Evolutionary conservation across 2,797 vertebrate genomes (phyloP), one percentile per base, ranked within the genome.

Genomic region (Chlorospingus flavigularis): DNA sequence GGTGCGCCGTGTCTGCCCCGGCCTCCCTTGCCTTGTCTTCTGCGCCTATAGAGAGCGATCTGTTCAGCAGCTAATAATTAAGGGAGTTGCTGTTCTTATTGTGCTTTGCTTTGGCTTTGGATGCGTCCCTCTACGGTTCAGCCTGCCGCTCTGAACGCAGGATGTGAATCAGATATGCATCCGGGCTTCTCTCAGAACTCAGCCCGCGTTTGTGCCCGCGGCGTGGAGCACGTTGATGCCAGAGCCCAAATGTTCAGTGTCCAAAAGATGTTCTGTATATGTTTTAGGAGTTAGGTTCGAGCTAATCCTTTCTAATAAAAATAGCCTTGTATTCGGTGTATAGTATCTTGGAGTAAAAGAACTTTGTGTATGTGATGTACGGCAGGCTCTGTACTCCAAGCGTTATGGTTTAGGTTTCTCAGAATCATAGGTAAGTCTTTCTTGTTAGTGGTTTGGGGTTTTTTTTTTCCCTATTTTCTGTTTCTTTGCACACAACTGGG

Each of bases 391-490:
- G 4, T 57, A 18, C 13, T 62, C 31, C 26, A 43, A 7, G 3
- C 2, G 1, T 33, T 60, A 8, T 3, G 77, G 12, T 48, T 67
- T 57, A 24, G 7, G 19, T 75, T 66, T 92, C 15, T 53, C 14
- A 45, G 31, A 78, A 8, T n/a, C 60, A 33, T 23, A 48, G 17
- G 4, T 18, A 43, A 10, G 26, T 11, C 28, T 40, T 58, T n/a
- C 10, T 53, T 60, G 6, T 23, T 73, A 3, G 3, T 63, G 30
- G 2, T 26, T 47, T 47, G 13, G 13, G 0, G 1, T 6, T 28
- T 47, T 40, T 21, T 47, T 40, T 16, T 0, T 7, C 16, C 16
- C 30, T 0, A 0, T 12, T 40, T 53, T 63, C 28, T 60, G 1
- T 33, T 53, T 28, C 8, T 66, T 54, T 58, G 13, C 7, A 9